Percentiles rank a stretch among this genome's conserved stretches.
phyloP scores from a whole-genome alignment of 2,113 vertebrate species.

The Oplegnathus fasciatus region DNA sequence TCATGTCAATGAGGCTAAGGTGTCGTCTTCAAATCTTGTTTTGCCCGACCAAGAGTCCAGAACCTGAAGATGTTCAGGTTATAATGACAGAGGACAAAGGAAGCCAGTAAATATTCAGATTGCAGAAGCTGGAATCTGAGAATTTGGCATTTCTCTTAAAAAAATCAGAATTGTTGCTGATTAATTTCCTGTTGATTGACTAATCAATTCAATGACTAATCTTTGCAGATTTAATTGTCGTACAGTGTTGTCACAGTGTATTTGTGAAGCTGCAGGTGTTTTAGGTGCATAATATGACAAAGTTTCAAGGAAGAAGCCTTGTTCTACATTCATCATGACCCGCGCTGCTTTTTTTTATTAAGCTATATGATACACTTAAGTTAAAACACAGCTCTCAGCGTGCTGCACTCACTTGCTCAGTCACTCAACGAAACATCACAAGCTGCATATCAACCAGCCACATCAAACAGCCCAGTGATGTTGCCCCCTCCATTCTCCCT shows the following conservation, averaged over 20 bases:
- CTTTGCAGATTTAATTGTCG: too few species aligned
- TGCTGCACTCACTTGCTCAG: not conserved
- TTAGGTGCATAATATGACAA: too few species aligned
- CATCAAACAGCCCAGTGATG: conserved; percentile 43
- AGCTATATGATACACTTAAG: not conserved
- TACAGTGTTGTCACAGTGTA: too few species aligned
- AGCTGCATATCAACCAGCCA: conserved; percentile 42
- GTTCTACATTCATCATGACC: not conserved
- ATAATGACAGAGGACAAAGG: not conserved
- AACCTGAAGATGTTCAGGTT: too few species aligned
- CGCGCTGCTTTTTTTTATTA: not conserved
- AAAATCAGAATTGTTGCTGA: not conserved
- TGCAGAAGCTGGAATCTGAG: not conserved
- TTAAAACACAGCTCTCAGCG: not conserved
- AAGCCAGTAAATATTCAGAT: not conserved
- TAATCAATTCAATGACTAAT: too few species aligned
- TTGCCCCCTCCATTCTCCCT: not conserved
- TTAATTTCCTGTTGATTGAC: not conserved
- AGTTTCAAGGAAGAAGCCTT: not conserved
- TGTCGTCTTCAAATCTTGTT: not conserved
- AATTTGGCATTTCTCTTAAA: not conserved
- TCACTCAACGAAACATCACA: not conserved
- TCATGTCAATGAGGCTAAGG: too few species aligned
- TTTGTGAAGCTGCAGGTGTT: too few species aligned
- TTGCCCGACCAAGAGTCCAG: not conserved